Evolutionary conservation across 2,113 vertebrate species (phyloP), one percentile per base, ranked within the genome.

Genomic region (Jaculus jaculus): DNA sequence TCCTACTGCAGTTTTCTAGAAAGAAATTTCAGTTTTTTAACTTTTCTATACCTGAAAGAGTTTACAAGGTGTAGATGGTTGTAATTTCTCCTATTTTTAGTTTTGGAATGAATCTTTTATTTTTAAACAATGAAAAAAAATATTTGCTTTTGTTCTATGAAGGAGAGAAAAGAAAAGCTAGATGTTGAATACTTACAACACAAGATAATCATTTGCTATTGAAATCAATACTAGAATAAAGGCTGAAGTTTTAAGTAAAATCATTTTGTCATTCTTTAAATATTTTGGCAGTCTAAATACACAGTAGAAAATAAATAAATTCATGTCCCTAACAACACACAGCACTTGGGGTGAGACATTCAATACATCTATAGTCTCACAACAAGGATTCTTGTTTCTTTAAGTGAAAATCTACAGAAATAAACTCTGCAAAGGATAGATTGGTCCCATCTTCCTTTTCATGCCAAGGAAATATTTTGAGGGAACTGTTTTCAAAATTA

Each of bases 331-430:
- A 65, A 72, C 3, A 68, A 66, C n/a, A 17, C 23, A 84, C 30
- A 66, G 63, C 16, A 47, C 74, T 65, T 9, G 0, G 3, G 28
- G 24, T 66, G 54, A 85, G 66, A 69, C 11, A 93, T 60, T 90
- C 77, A 75, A 9, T 32, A 42, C 3, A 2, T 51, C 24, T 74
- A 18, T 90, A 91, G 90, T 94, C 37, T 90, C 90, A 93, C 79
- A 87, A 28, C 28, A 32, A 26, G 17, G 7, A 58, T 60, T 51
- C 63, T 9, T 65, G 63, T 87, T 3, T 72, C 78, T 82, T 72
- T 0, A 66, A 21, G 91, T 73, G 63, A 66, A 97, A 98, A 95
- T 90, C 96, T 96, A 63, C 32, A 84, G 77, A 85, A 90, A 94
- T 26, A 87, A 77, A 96, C 34, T 89, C 84, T 92, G 82, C 72